A percentile compares a stretch with the other conserved stretches of the same genome.
Conservation (phyloP, 1,140 invertebrate genomes). For the Aleiodes sp. region DNA sequence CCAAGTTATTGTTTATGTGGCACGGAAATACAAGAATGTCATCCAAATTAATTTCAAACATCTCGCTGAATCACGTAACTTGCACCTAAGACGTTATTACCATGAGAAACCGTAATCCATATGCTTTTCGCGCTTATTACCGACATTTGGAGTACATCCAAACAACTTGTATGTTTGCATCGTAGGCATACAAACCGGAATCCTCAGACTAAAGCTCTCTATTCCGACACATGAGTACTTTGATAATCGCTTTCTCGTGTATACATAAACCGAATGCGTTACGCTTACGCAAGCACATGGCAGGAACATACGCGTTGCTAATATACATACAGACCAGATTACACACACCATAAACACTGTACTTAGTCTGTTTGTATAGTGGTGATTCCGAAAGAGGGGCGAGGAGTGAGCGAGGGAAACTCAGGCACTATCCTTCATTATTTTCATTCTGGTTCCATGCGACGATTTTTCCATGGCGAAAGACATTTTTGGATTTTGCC, state of each 20-base stretch:
- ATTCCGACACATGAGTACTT: slow-evolving; percentile 10
- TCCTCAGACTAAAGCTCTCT: slow-evolving; percentile 6
- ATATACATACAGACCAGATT: slow-evolving; percentile 4
- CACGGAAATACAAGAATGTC: background rate
- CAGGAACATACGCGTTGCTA: slow-evolving; percentile 4
- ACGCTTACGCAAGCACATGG: slow-evolving; percentile 15
- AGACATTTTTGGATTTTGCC: background rate
- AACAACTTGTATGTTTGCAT: slow-evolving; percentile 4
- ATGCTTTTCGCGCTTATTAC: background rate
- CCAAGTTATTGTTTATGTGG: background rate
- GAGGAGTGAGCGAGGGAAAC: background rate
- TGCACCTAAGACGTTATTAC: background rate
- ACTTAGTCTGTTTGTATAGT: background rate
- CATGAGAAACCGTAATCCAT: background rate
- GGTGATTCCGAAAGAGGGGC: background rate
- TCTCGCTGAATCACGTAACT: background rate
- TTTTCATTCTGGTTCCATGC: background rate
- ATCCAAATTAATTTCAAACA: background rate
- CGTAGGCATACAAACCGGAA: background rate
- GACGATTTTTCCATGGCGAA: background rate
- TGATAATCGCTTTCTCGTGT: slow-evolving; percentile 16
- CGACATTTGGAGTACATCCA: slow-evolving; percentile 12
- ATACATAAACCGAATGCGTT: slow-evolving; percentile 17
- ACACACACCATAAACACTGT: slow-evolving; percentile 14
- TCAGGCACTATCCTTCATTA: background rate